These are phyloP conservation scores for Oasisia sp. DNA, from an alignment of 2,888 invertebrate genomes.

Conservation along the genomic window DNA sequence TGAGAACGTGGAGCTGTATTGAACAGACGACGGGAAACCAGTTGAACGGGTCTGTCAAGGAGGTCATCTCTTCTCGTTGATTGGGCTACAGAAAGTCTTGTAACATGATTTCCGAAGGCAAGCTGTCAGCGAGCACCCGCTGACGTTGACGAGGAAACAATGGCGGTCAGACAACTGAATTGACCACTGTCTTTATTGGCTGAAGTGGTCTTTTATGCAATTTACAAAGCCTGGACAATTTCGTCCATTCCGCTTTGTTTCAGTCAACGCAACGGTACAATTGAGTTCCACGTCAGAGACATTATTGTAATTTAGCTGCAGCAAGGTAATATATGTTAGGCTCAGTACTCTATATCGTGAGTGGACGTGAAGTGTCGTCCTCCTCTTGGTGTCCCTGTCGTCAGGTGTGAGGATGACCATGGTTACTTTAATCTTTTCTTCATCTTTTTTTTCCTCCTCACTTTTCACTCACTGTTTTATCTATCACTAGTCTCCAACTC, in stretches of 20 bases:
- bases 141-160: not conserved
- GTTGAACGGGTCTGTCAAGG: not conserved
- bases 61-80: not conserved
- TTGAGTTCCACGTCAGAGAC: not conserved
- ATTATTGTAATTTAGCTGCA: not conserved
- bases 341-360: not conserved
- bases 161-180: not conserved
- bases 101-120: not conserved
- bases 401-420: no score
- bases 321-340: not conserved
- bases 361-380: no score
- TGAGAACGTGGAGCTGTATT: not conserved
- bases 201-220: not conserved
- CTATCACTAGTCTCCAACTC: no score
- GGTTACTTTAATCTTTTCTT: no score
- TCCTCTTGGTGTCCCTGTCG: no score
- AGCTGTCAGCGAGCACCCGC: not conserved
- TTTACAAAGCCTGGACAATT: not conserved
- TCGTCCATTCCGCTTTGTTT: not conserved
- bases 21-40: not conserved
- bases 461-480: no score
- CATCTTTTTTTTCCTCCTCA: no score
- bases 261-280: not conserved
- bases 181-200: not conserved
- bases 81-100: not conserved